phyloP scores from a whole-genome alignment of 2,113 vertebrate species.

The Silurus asotus region DNA sequence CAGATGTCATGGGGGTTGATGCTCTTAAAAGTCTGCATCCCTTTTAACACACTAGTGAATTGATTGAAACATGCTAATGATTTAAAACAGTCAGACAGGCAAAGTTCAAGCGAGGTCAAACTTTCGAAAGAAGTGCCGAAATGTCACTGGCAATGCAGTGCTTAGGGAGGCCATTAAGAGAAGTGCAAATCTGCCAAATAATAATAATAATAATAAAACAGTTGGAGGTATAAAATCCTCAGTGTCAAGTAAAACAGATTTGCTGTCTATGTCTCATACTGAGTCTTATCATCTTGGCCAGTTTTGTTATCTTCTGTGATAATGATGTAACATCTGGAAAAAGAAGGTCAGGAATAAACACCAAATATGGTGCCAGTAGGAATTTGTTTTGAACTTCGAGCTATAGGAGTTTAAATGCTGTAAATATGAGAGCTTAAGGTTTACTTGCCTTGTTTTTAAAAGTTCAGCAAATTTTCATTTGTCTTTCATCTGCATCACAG shows the following conservation, averaged over 20 bases:
- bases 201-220: neutral
- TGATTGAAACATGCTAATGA: neutral
- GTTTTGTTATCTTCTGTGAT: neutral
- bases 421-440: neutral
- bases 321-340: neutral
- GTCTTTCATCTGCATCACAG: conserved; percentile 2
- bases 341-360: neutral
- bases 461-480: neutral
- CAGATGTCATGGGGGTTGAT: neutral
- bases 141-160: neutral
- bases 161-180: neutral
- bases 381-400: neutral
- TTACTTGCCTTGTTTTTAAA: neutral
- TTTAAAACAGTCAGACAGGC: conserved; percentile 6
- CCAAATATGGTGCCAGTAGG: neutral
- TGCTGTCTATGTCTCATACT: neutral
- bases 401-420: neutral
- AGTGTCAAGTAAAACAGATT: neutral
- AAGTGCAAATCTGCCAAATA: neutral
- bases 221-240: neutral
- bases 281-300: neutral
- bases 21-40: neutral
- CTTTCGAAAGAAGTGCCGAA: neutral
- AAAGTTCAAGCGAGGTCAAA: neutral
- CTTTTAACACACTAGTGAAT: neutral